Conservation (phyloP, 2,113 vertebrate species). For the Perca schrenkii region DNA sequence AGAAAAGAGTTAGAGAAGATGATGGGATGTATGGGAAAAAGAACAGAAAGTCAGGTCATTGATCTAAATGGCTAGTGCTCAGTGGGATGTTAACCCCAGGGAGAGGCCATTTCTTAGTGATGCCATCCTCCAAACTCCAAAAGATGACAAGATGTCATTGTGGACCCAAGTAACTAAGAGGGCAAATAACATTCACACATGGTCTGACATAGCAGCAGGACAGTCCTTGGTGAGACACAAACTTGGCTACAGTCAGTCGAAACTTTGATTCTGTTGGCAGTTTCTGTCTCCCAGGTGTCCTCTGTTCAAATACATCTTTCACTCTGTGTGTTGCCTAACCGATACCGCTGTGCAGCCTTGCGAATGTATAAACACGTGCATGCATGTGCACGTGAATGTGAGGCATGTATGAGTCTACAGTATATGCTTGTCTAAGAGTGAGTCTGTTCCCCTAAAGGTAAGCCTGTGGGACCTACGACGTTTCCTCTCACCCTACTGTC, state of each 20-base stretch:
- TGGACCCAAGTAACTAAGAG: constrained; percentile 52
- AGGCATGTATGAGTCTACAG: constrained; percentile 48
- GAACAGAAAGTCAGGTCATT: constrained; percentile 36
- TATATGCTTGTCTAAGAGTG: constrained; percentile 31
- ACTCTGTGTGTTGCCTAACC: constrained; percentile 41
- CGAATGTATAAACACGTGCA: constrained; percentile 40
- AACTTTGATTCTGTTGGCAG: constrained; percentile 64
- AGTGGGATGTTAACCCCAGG: constrained; percentile 42
- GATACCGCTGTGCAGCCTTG: constrained; percentile 40
- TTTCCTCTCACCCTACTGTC: constrained; percentile 57
- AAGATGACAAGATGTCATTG: constrained; percentile 62
- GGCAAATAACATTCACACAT: constrained; percentile 65
- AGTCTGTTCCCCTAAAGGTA: constrained; percentile 43
- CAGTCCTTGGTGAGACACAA: constrained; percentile 57
- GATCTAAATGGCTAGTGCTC: constrained; percentile 48
- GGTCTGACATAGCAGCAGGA: constrained; percentile 56
- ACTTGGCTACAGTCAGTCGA: constrained; percentile 53
- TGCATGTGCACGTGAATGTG: constrained; percentile 39
- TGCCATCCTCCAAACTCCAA: constrained; percentile 52
- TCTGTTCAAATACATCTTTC: constrained; percentile 60
- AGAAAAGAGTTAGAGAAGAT: constrained; percentile 18
- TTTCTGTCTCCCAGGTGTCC: constrained; percentile 63
- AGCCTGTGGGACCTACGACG: constrained; percentile 53
- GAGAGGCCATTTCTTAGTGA: constrained; percentile 43
- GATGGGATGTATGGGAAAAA: constrained; percentile 2